Evolutionary conservation across 2,113 vertebrate species (phyloP).

Genomic region (Alligator mississippiensis): DNA sequence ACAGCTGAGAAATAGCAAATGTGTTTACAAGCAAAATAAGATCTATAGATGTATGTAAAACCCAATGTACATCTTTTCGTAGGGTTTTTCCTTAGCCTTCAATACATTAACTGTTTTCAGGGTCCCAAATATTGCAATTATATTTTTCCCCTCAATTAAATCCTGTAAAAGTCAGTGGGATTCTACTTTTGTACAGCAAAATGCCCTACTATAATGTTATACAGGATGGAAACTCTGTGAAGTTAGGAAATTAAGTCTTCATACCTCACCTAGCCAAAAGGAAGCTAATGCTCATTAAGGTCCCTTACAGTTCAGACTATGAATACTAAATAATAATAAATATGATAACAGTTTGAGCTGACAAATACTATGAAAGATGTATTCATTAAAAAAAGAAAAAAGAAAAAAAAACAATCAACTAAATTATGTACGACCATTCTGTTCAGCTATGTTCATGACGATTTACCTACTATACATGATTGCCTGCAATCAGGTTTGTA

Average conservation of each 20-base stretch:
- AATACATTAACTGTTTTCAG: background rate
- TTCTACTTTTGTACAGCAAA: background rate
- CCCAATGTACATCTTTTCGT: background rate
- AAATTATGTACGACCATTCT: background rate
- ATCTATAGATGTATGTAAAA: background rate
- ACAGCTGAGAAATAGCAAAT: background rate
- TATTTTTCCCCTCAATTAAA: background rate
- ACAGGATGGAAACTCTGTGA: background rate
- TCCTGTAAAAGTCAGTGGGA: background rate
- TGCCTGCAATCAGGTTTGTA: background rate
- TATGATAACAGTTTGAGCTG: rapidly evolving
- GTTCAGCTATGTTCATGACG: background rate
- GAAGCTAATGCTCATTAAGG: background rate
- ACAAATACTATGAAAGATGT: background rate
- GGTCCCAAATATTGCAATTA: background rate
- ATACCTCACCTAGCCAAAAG: background rate
- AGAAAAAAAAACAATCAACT: background rate
- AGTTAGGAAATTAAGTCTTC: background rate
- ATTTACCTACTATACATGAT: background rate
- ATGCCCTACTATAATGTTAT: background rate
- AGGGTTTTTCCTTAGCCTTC: background rate
- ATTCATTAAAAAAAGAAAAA: background rate
- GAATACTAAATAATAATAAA: background rate
- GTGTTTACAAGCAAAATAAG: background rate
- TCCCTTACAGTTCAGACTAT: background rate